These are phyloP conservation scores for Delphinus delphis DNA, from an alignment of 2,113 vertebrate species.

Conservation along the genomic window DNA sequence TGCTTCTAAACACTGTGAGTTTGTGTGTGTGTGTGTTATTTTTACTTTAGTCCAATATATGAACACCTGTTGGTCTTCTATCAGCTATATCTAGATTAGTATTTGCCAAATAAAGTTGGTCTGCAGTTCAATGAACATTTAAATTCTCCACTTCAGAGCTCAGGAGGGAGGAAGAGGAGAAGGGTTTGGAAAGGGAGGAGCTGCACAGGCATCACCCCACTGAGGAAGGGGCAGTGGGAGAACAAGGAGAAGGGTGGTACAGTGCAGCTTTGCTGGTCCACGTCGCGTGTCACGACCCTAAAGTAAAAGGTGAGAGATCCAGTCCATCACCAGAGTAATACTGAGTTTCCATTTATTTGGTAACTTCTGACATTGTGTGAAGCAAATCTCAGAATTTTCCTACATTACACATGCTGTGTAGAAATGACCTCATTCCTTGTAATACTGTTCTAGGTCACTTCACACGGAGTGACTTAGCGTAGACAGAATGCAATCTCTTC, in stretches of 20 bases:
- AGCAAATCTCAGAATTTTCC: constrained; percentile 19
- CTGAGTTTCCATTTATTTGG: not conserved
- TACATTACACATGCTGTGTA: not conserved
- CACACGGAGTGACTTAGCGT: not conserved
- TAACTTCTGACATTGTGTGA: not conserved
- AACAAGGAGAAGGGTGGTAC: not conserved
- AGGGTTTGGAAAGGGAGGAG: not conserved
- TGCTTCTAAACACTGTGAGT: not conserved
- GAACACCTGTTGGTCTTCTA: not conserved
- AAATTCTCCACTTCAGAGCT: not conserved
- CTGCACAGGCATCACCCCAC: not conserved
- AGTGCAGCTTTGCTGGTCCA: not conserved
- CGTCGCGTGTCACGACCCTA: accelerated
- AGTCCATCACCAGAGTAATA: no score
- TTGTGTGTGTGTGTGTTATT: not conserved
- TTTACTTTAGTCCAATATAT: not conserved
- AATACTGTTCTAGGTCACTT: constrained; percentile 37
- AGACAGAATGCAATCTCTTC: not conserved
- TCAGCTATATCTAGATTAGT: not conserved
- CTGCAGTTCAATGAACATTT: not conserved
- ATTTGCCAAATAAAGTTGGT: not conserved
- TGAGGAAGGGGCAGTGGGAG: not conserved
- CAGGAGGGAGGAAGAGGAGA: not conserved
- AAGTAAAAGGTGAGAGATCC: not conserved
- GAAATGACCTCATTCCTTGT: not conserved